Percentiles rank a stretch among this genome's conserved stretches.
phyloP scores from a whole-genome alignment of 1,140 invertebrate genomes.

The Drosophila cardini region DNA sequence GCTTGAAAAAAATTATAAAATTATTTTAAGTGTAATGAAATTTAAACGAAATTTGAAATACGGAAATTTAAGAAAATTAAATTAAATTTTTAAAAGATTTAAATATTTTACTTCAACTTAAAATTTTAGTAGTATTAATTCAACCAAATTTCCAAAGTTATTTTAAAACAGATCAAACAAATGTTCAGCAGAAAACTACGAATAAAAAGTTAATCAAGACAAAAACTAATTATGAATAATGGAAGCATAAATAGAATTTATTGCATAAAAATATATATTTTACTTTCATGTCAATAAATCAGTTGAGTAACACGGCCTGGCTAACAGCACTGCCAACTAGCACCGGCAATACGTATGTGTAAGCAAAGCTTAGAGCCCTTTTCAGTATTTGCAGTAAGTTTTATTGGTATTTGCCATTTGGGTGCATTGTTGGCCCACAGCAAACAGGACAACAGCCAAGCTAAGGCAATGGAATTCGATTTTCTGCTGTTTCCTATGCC shows the following conservation, averaged over 20 bases:
- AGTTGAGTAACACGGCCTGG: slow-evolving; percentile 5
- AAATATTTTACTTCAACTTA: no score
- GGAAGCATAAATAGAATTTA: neutral
- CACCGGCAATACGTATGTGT: neutral
- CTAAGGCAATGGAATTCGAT: slow-evolving; percentile 68
- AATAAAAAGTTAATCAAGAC: neutral
- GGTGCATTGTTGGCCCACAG: slow-evolving; percentile 37
- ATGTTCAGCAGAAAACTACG: neutral
- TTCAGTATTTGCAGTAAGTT: slow-evolving; percentile 62
- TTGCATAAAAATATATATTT: slow-evolving; percentile 6
- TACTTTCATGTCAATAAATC: slow-evolving; percentile 33
- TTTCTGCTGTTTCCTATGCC: slow-evolving; percentile 79
- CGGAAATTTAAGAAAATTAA: no score
- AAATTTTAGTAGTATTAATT: no score
- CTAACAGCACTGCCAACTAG: slow-evolving; percentile 3
- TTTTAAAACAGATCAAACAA: neutral
- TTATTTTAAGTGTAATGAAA: no score
- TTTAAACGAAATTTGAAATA: no score
- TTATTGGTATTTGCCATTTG: slow-evolving; percentile 75
- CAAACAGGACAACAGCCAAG: slow-evolving; percentile 38
- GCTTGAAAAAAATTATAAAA: no score
- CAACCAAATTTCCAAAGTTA: neutral
- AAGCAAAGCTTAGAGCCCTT: slow-evolving; percentile 9
- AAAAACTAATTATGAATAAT: slow-evolving; percentile 45
- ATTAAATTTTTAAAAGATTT: no score